Evolutionary conservation across 2,113 vertebrate species (phyloP), one percentile per base, ranked within the genome.

Genomic region (Orientallactaga bullata): DNA sequence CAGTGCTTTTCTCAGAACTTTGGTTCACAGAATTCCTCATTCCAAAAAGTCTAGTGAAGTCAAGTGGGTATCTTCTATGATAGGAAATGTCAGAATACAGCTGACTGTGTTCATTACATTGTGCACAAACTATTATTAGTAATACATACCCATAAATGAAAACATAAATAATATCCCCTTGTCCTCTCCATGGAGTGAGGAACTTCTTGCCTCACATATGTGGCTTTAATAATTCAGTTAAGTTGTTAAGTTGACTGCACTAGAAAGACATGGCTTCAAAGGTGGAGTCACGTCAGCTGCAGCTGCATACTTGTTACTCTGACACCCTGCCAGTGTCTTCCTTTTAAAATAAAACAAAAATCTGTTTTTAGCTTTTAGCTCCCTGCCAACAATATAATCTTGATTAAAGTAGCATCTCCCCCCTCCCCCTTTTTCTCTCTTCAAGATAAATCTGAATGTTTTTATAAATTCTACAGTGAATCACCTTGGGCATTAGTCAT

Each of bases 401-500:
- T 95, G 90, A 95, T 96, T 96, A 96, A 95, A 85, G 55, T 89
- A 85, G 28, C 37, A 86, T 65, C 23, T 89, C 92, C 15, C 55
- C 55, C 86, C 74, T 61, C 81, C 39, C n/a, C n/a, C n/a, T n/a
- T 79, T 68, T 42, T 24, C 42, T 30, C 37, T 89, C 69, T 94
- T 88, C 30, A 77, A 96, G 93, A 85, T 86, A 90, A 95, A 79
- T 86, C 74, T 90, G 30, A 91, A 92, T 92, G 72, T 87, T 96
- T 96, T 90, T 87, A 28, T 85, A 69, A 28, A 92, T n/a, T 96
- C 93, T 73, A 86, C 66, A 94, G 17, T 97, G 97, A 97, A 95
- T 97, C 96, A 97, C 96, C 93, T 97, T 94, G 83, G 71, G 28
- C 77, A 96, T 97, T 96, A 97, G 88, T 97, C 97, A 97, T 81